These are phyloP conservation scores for Hyles euphorbiae DNA, from an alignment of 1,140 invertebrate species.

Conservation along the genomic window DNA sequence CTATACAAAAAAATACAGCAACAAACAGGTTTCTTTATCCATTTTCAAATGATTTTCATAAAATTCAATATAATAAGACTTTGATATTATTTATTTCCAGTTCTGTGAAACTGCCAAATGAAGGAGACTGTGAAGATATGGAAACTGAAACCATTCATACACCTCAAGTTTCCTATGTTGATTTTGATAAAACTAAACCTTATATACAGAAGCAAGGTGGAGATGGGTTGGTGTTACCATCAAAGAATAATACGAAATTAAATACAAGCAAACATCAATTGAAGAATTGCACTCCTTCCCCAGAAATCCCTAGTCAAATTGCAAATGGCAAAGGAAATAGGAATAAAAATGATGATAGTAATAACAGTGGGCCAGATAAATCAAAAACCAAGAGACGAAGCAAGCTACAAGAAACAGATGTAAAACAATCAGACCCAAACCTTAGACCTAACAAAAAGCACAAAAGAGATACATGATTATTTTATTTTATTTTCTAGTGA, in stretches of 20 bases:
- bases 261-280: conserved; percentile 18
- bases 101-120: conserved; percentile 34
- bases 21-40: no score
- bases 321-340: conserved; percentile 24
- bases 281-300: conserved; percentile 16
- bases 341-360: conserved; percentile 25
- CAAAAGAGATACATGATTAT: conserved; percentile 18
- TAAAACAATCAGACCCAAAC: conserved; percentile 29
- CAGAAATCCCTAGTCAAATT: conserved; percentile 15
- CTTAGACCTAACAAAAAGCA: conserved; percentile 34
- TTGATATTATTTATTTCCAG: conserved; percentile 29
- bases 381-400: conserved; percentile 39
- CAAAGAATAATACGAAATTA: conserved; percentile 26
- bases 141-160: conserved; percentile 35
- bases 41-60: no score
- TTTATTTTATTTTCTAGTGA: neutral
- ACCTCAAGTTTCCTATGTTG: conserved; percentile 48
- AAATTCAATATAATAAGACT: no score
- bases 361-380: conserved; percentile 30
- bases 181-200: conserved; percentile 62
- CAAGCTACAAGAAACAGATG: conserved; percentile 30
- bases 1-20: no score
- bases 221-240: conserved; percentile 28
- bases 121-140: conserved; percentile 40
- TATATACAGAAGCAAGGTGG: conserved; percentile 32